Evolutionary conservation across 2,888 invertebrate species (phyloP).

Genomic region (Chrysolina americana): DNA sequence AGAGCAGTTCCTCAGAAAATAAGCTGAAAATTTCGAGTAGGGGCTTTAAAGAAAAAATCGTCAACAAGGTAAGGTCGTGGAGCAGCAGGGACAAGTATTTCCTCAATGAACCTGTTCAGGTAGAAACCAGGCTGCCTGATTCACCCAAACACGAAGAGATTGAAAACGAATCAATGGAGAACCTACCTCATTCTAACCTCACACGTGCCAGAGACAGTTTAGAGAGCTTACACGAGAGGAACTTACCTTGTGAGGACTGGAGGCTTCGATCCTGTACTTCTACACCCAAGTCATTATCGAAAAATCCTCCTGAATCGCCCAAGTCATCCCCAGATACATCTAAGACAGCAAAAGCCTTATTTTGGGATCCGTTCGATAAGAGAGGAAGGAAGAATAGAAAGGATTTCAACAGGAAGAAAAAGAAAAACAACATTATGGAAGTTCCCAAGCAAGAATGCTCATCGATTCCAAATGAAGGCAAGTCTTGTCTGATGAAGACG

Average conservation of each 20-base stretch:
- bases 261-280: constrained; percentile 39
- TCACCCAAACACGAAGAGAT: constrained; percentile 37
- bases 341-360: constrained; percentile 54
- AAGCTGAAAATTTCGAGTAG: constrained; percentile 51
- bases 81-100: constrained; percentile 50
- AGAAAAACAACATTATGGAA: constrained; percentile 36
- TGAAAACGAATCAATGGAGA: constrained; percentile 39
- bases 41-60: constrained; percentile 52
- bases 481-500: constrained; percentile 42
- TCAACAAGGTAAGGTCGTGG: constrained; percentile 57
- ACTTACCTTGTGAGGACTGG: constrained; percentile 42
- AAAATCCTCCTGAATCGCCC: constrained; percentile 50
- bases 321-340: constrained; percentile 54
- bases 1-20: constrained; percentile 57
- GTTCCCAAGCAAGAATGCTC: constrained; percentile 47
- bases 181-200: constrained; percentile 50
- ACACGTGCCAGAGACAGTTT: constrained; percentile 63
- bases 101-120: constrained; percentile 44
- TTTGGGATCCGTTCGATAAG: constrained; percentile 65
- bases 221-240: constrained; percentile 60
- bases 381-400: constrained; percentile 61
- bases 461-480: constrained; percentile 46
- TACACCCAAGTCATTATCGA: constrained; percentile 33
- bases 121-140: constrained; percentile 49
- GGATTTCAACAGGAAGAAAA: constrained; percentile 57